Conservation (phyloP, 2,888 invertebrate genomes). For the Carpatolechia fugitivella region DNA sequence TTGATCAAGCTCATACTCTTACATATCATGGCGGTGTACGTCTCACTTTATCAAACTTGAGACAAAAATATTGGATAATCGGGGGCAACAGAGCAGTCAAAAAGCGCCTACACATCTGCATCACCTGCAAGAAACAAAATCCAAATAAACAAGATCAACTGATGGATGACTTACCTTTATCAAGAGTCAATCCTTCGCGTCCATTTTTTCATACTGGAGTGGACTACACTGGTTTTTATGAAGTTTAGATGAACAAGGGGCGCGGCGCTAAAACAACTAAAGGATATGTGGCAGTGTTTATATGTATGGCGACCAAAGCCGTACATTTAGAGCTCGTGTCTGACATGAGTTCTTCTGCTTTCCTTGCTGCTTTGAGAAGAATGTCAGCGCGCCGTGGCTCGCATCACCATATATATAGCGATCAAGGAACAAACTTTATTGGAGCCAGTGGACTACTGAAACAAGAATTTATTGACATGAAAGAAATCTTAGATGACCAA, state of each 20-base stretch:
- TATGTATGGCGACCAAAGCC: constrained; percentile 25
- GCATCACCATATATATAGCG: constrained; percentile 20
- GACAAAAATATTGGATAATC: constrained; percentile 20
- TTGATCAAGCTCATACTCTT: constrained; percentile 20
- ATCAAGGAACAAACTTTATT: constrained; percentile 26
- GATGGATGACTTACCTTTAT: constrained; percentile 23
- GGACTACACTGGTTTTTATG: constrained; percentile 22
- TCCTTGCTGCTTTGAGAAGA: constrained; percentile 25
- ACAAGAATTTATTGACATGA: constrained; percentile 9
- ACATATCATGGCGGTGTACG: constrained; percentile 22
- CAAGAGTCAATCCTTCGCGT: constrained; percentile 10
- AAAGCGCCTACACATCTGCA: constrained; percentile 19
- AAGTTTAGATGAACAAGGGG: constrained; percentile 9
- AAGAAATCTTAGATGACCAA: background rate
- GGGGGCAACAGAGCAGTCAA: constrained; percentile 21
- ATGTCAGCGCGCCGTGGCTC: constrained; percentile 25
- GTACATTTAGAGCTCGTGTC: constrained; percentile 24
- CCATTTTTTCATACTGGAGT: constrained; percentile 26
- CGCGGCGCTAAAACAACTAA: constrained; percentile 20
- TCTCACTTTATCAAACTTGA: constrained; percentile 15
- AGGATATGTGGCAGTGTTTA: constrained; percentile 23
- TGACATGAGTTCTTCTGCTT: constrained; percentile 22
- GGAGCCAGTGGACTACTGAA: constrained; percentile 21
- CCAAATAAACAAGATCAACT: constrained; percentile 20
- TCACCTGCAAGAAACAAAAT: constrained; percentile 17